Conservation (phyloP, 2,888 invertebrate species). For the Drosophila demipolita region DNA sequence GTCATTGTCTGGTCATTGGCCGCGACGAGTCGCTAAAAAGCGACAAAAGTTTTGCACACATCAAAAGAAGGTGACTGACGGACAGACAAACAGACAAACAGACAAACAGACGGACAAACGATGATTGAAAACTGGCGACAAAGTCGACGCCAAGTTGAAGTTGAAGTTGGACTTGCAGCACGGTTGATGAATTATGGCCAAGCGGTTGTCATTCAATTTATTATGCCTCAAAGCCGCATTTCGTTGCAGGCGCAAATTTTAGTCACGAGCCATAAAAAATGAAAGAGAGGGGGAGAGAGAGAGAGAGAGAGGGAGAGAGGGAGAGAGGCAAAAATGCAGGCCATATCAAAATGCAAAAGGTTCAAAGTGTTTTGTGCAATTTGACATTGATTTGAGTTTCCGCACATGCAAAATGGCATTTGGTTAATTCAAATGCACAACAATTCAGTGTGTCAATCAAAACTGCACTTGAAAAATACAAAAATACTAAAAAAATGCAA, state of each 20-base stretch:
- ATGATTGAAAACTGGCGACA: constrained; percentile 22
- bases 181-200: constrained; percentile 22
- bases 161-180: constrained; percentile 13
- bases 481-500: constrained; percentile 53
- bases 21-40: constrained; percentile 54
- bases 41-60: constrained; percentile 76
- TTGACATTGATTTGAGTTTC: constrained; percentile 73
- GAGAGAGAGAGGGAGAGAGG: neutral
- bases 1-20: constrained; percentile 82
- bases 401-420: constrained; percentile 50
- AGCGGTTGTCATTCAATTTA: constrained; percentile 22
- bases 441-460: constrained; percentile 74
- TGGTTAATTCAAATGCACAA: constrained; percentile 65
- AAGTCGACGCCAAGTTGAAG: constrained; percentile 11
- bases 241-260: constrained; percentile 36
- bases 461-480: constrained; percentile 52
- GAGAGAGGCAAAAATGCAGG: neutral
- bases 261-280: constrained; percentile 15
- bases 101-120: neutral
- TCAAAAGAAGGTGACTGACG: constrained; percentile 55
- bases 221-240: constrained; percentile 57
- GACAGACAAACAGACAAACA: neutral
- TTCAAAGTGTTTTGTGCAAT: constrained; percentile 17
- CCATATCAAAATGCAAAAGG: constrained; percentile 31
- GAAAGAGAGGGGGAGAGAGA: neutral